A percentile compares a stretch with the other conserved stretches of the same genome.
These are phyloP conservation scores for Stenurella melanura DNA, from an alignment of 2,888 invertebrate species.

Conservation along the genomic window DNA sequence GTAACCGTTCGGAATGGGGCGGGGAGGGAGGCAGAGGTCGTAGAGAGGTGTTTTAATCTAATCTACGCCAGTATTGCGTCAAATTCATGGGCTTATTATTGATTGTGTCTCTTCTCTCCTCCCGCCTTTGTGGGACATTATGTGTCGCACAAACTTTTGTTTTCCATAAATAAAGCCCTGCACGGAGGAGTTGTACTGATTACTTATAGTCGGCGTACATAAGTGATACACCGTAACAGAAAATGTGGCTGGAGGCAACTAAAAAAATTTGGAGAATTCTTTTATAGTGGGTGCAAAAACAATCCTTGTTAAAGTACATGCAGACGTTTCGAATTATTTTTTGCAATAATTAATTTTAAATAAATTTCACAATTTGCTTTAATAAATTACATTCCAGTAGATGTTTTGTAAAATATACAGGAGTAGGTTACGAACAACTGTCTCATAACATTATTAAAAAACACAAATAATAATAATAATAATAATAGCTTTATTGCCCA, in stretches of 20 bases:
- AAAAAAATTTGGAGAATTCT: neutral
- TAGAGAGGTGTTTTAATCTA: conserved; percentile 65
- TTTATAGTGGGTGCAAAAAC: no score
- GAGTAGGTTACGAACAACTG: no score
- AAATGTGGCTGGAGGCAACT: neutral
- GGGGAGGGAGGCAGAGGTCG: conserved; percentile 39
- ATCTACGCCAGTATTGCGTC: conserved; percentile 66
- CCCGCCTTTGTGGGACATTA: conserved; percentile 39
- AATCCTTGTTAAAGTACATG: no score
- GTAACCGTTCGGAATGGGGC: conserved; percentile 43
- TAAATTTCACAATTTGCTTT: no score
- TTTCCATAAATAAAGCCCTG: neutral
- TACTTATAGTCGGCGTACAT: neutral
- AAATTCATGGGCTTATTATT: conserved; percentile 65
- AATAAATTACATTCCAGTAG: no score
- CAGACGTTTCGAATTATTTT: no score
- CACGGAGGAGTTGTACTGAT: neutral
- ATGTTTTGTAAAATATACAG: no score
- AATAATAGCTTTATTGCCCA: no score
- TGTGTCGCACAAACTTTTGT: conserved; percentile 1
- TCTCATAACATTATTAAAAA: no score
- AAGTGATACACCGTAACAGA: neutral
- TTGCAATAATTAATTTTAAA: no score
- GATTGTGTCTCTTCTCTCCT: conserved; percentile 58
- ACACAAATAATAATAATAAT: no score